Percentiles rank a stretch among this genome's conserved stretches.
Conservation (phyloP, 2,113 vertebrate species). For the Benitochromis conjunctus region DNA sequence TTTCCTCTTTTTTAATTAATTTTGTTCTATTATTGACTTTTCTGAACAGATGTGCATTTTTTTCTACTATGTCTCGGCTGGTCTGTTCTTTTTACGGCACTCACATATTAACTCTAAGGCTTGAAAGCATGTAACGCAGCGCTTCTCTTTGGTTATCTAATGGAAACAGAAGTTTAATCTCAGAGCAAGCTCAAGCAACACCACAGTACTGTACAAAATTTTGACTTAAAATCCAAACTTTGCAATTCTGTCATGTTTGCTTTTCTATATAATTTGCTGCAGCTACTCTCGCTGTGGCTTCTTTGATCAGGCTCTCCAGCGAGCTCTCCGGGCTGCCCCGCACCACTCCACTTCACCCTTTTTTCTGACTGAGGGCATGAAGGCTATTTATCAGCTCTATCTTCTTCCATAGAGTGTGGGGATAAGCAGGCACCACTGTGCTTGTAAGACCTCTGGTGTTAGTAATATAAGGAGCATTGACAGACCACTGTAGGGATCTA, state of each 20-base stretch:
- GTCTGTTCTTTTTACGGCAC: background rate
- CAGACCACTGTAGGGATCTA: conserved; percentile 57
- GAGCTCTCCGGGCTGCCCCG: background rate
- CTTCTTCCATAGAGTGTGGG: conserved; percentile 22
- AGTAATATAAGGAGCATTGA: conserved; percentile 67
- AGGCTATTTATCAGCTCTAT: conserved; percentile 49
- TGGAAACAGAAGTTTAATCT: conserved; percentile 46
- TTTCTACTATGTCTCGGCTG: background rate
- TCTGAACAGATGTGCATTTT: background rate
- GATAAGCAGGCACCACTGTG: conserved; percentile 29
- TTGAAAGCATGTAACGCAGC: conserved; percentile 45
- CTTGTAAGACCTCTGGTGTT: conserved; percentile 65
- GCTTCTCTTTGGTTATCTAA: conserved; percentile 35
- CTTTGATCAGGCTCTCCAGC: conserved; percentile 48
- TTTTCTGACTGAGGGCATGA: background rate
- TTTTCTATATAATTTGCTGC: conserved; percentile 9
- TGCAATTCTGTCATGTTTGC: conserved; percentile 15
- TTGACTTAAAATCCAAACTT: conserved; percentile 22
- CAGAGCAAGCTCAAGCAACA: conserved; percentile 30
- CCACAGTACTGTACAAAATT: conserved; percentile 18
- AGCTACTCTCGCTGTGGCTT: conserved; percentile 13
- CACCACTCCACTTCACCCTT: background rate
- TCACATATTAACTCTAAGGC: conserved; percentile 1
- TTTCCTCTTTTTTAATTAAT: background rate
- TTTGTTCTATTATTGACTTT: background rate